Percentiles rank a stretch among this genome's conserved stretches.
Conservation (phyloP, 2,797 vertebrate species). For the Acropternis orthonyx region DNA sequence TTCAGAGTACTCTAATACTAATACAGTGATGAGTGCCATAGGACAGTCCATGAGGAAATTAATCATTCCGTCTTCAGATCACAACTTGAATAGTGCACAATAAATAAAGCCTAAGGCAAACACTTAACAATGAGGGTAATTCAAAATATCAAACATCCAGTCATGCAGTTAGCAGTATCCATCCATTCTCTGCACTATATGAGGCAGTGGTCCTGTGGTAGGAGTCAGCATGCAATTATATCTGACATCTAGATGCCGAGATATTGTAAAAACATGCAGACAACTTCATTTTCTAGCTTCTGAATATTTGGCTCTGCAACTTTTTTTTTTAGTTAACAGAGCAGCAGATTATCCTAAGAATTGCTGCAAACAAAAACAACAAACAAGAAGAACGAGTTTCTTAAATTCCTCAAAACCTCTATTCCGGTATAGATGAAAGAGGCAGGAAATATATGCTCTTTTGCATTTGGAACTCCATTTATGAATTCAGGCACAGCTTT, state of each 20-base stretch:
- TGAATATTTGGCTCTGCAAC: neutral
- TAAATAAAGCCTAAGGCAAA: conserved; percentile 39
- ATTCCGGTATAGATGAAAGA: neutral
- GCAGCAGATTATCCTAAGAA: neutral
- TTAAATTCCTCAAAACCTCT: neutral
- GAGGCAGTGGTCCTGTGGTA: conserved; percentile 26
- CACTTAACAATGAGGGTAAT: conserved; percentile 46
- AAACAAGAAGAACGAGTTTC: neutral
- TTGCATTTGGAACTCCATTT: neutral
- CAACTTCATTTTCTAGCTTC: conserved; percentile 33
- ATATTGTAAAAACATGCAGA: neutral
- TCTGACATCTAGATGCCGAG: neutral
- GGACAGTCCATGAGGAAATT: conserved; percentile 48
- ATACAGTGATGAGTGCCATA: conserved; percentile 38
- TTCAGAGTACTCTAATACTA: conserved; percentile 16
- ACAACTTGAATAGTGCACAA: conserved; percentile 42
- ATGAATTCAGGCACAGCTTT: neutral
- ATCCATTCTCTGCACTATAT: conserved; percentile 23
- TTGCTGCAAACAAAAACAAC: neutral
- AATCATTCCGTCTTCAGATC: conserved; percentile 53
- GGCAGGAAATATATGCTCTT: neutral
- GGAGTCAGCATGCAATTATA: conserved; percentile 19
- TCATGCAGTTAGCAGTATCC: conserved; percentile 23
- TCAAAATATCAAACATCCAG: conserved; percentile 48
- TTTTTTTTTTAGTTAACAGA: neutral